A percentile compares a stretch with the other conserved stretches of the same genome.
phyloP scores from a whole-genome alignment of 2,113 vertebrate genomes.

The Pelodiscus sinensis region DNA sequence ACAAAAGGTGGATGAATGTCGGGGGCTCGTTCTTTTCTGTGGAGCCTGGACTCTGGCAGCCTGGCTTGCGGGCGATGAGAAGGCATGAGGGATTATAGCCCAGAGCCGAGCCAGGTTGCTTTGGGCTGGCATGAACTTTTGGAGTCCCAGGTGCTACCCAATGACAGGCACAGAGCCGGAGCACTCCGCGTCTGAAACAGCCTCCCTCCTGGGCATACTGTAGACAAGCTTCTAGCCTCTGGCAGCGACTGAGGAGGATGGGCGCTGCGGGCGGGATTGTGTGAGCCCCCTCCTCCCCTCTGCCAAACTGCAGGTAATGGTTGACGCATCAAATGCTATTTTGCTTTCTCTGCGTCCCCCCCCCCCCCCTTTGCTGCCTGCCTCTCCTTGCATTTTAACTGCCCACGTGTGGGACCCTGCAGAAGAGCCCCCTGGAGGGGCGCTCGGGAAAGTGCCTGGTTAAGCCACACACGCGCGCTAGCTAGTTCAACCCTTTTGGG shows the following conservation, averaged over 20 bases:
- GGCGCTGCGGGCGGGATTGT: neutral
- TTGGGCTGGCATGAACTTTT: neutral
- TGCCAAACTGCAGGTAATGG: constrained; percentile 44
- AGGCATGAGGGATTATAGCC: neutral
- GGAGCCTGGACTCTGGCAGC: neutral
- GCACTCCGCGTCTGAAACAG: neutral
- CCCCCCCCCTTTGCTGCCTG: no score
- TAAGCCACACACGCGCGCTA: neutral
- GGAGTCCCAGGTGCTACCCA: neutral
- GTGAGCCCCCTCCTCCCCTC: neutral
- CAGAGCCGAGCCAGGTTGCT: neutral
- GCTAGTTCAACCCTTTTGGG: no score
- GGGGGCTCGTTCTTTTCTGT: neutral
- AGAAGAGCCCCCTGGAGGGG: neutral
- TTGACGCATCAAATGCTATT: neutral
- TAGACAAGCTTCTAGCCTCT: neutral
- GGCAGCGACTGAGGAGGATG: neutral
- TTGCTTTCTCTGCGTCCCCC: no score
- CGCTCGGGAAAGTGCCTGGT: neutral
- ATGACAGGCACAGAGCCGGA: neutral
- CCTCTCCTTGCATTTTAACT: neutral
- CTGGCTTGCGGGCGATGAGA: neutral
- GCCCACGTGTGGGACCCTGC: neutral
- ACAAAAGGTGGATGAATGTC: neutral
- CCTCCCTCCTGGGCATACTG: no score